Evolutionary conservation across 2,888 invertebrate species (phyloP).

Genomic region (Hetaerina titia): DNA sequence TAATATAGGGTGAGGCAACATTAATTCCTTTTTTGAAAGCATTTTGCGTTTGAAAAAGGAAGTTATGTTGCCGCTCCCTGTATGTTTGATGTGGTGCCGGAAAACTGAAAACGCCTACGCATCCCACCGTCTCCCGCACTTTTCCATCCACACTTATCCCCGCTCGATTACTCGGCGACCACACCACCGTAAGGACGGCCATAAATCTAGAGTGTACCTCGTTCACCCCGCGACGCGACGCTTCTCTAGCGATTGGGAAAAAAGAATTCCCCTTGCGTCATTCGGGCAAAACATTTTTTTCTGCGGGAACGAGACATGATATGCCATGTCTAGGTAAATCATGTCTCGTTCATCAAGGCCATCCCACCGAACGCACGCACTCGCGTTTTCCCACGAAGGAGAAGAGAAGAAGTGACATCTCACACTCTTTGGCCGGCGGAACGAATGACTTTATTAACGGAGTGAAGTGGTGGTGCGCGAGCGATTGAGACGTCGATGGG

Average conservation of each 20-base stretch:
- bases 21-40: no score
- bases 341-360: not conserved
- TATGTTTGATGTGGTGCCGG: no score
- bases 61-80: no score
- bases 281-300: not conserved
- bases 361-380: not conserved
- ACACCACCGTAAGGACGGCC: not conserved
- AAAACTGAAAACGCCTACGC: not conserved
- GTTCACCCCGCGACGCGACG: no score
- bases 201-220: not conserved
- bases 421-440: not conserved
- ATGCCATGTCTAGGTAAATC: no score
- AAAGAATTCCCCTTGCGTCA: not conserved
- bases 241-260: not conserved
- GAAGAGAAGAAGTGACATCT: not conserved
- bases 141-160: not conserved
- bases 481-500: not conserved
- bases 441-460: not conserved
- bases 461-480: not conserved
- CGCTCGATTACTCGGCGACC: not conserved
- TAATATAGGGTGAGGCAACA: no score
- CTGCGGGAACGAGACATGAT: no score
- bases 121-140: not conserved
- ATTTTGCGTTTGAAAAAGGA: no score
- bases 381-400: not conserved